phyloP scores from a whole-genome alignment of 2,113 vertebrate genomes.

The Menura novaehollandiae region DNA sequence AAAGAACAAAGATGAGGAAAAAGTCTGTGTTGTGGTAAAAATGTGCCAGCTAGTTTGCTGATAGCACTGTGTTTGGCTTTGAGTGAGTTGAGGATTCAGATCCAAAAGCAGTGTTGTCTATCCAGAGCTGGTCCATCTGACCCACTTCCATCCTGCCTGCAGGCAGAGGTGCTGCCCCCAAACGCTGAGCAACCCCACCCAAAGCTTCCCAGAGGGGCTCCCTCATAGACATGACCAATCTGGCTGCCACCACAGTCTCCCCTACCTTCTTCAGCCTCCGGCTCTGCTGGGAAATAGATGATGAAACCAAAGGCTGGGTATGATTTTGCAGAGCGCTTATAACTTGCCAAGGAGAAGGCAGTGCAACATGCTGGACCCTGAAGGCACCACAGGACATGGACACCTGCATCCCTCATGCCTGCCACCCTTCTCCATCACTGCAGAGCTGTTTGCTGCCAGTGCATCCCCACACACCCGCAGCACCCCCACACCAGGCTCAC shows the following conservation, averaged over 20 bases:
- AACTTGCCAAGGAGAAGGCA: neutral
- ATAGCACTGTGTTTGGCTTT: neutral
- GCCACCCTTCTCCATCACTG: neutral
- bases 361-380: fast-evolving
- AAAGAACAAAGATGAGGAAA: neutral
- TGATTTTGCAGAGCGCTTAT: neutral
- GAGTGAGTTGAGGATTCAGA: neutral
- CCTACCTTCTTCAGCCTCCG: neutral
- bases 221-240: neutral
- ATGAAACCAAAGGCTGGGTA: neutral
- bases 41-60: neutral
- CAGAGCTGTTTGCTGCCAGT: neutral
- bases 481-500: slow-evolving; percentile 60
- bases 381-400: neutral
- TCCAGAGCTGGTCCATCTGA: neutral
- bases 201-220: neutral
- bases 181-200: neutral
- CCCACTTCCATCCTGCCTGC: neutral
- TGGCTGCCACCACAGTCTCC: neutral
- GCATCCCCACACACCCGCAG: neutral
- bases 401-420: fast-evolving
- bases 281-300: neutral
- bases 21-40: neutral
- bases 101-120: neutral
- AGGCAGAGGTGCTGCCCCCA: neutral